Percentiles rank a stretch among this genome's conserved stretches.
Conservation (phyloP, 1,140 invertebrate species). For the Panagrolaimus sp. region DNA sequence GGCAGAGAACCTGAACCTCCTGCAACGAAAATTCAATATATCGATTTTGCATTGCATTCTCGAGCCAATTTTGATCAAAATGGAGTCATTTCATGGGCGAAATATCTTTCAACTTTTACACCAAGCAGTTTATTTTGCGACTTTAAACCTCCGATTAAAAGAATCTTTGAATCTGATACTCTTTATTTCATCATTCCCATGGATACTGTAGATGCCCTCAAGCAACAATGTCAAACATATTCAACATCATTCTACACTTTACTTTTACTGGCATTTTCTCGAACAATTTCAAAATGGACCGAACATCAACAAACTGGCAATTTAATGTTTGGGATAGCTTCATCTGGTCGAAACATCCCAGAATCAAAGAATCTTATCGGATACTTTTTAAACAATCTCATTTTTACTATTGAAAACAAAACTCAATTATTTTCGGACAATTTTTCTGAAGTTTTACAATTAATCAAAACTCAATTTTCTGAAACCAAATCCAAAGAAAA, state of each 20-base stretch:
- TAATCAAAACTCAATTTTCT: conserved; percentile 24
- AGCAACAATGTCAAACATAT: conserved; percentile 4
- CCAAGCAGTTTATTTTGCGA: conserved; percentile 18
- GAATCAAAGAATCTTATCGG: conserved; percentile 44
- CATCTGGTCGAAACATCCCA: conserved; percentile 36
- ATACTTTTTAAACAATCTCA: conserved; percentile 52
- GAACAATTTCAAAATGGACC: conserved; percentile 18
- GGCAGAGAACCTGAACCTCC: background rate
- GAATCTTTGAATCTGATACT: background rate
- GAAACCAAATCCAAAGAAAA: conserved; percentile 27
- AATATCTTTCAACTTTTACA: conserved; percentile 25
- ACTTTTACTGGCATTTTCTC: conserved; percentile 22
- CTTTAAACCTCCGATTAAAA: background rate
- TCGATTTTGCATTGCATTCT: background rate
- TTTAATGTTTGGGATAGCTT: conserved; percentile 38
- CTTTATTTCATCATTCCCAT: conserved; percentile 8
- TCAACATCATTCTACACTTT: conserved; percentile 26
- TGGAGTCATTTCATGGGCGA: conserved; percentile 14
- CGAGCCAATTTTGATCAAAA: background rate
- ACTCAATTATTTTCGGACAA: background rate
- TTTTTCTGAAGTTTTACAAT: conserved; percentile 22
- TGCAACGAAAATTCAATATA: background rate
- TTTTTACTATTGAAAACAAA: conserved; percentile 27
- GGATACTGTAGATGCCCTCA: background rate
- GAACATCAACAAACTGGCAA: conserved; percentile 14